Conservation (phyloP, 2,888 invertebrate species). For the Pachydiplax longipennis region DNA sequence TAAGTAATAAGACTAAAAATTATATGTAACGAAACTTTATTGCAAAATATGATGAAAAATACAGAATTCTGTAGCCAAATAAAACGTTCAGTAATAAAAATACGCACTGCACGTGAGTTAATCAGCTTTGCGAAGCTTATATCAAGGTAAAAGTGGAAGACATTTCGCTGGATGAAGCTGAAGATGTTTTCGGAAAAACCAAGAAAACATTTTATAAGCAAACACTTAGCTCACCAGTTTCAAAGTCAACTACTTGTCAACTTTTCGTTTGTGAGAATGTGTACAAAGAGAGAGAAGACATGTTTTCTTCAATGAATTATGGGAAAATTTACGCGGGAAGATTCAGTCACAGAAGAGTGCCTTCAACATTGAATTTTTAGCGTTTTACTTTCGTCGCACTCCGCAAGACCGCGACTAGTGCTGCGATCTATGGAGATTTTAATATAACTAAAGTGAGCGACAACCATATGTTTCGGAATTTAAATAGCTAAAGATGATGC, state of each 20-base stretch:
- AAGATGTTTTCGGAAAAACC: background rate
- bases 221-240: constrained; percentile 13
- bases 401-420: background rate
- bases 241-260: constrained; percentile 35
- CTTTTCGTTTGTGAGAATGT: constrained; percentile 33
- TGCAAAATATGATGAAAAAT: background rate
- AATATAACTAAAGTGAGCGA: background rate
- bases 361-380: background rate
- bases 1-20: background rate
- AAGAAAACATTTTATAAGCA: background rate
- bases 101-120: constrained; percentile 11
- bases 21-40: background rate
- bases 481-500: no score
- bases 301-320: constrained; percentile 36
- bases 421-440: background rate
- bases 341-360: constrained; percentile 7
- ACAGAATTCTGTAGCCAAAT: background rate
- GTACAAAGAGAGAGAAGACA: constrained; percentile 36
- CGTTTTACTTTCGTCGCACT: background rate
- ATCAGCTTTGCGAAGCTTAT: background rate
- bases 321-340: constrained; percentile 43
- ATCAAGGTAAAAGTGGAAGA: background rate
- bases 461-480: no score
- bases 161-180: background rate
- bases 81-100: background rate